Conservation (phyloP, 2,888 invertebrate species). For the Lithodes maja region DNA sequence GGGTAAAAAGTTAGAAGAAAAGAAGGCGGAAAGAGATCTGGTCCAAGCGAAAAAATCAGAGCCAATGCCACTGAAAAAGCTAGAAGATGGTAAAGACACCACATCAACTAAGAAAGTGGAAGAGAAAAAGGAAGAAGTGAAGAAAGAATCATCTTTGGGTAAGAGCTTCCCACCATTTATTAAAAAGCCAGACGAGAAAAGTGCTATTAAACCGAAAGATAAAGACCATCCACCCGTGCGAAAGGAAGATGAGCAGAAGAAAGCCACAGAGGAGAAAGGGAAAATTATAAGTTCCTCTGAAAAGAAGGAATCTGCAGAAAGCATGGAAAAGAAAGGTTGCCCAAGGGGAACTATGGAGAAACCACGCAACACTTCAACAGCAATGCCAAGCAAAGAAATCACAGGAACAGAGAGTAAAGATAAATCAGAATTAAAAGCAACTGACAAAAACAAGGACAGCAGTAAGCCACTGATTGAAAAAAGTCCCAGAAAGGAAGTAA, state of each 20-base stretch:
- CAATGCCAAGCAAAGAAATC: too few relatives aligned
- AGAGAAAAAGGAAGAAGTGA: not conserved
- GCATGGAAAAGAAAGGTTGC: not conserved
- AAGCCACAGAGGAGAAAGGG: not conserved
- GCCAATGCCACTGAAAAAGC: not conserved
- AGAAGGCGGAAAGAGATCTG: conserved; percentile 5
- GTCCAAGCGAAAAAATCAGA: not conserved
- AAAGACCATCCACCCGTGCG: too few relatives aligned
- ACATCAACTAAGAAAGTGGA: conserved; percentile 5
- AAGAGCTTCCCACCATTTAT: not conserved
- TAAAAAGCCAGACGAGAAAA: not conserved
- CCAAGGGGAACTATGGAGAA: not conserved
- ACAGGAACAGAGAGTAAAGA: not conserved
- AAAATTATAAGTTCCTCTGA: too few relatives aligned
- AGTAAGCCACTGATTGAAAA: not conserved
- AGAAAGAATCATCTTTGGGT: not conserved
- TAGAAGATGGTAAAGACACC: not conserved
- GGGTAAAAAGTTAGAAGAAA: not conserved
- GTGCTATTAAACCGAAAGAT: too few relatives aligned
- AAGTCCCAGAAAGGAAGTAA: not conserved
- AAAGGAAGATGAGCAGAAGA: not conserved
- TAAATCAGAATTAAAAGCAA: not conserved
- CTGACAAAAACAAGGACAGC: not conserved
- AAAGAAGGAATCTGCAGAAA: not conserved
- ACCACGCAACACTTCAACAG: too few relatives aligned